Base-by-base conservation (phyloP, 1,140 invertebrate genomes). In the Cotesia glomerata region DNA sequence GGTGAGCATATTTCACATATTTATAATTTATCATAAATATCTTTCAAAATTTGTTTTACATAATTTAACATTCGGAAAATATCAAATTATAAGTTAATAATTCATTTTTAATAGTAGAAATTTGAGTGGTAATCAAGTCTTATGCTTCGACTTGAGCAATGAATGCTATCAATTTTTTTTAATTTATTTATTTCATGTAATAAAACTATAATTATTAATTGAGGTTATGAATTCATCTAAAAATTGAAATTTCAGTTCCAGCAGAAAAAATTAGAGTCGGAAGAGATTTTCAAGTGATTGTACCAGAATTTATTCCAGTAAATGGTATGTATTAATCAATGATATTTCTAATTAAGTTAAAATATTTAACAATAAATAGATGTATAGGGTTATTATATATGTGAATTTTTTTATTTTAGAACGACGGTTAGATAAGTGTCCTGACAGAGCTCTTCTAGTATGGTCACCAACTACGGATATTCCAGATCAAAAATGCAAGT, bases 191-290 rank as follows among this genome's bases (percentile, higher is more conserved):
- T 26, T 26, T 26, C 26, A 26, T 26, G 26, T 26, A 26, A 45
- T 45, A 62, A 16, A 56, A 16, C 34, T 71, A 35, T n/a, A 54
- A 13, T 26, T 0, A 51, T 62, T 61, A 49, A 34, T 32, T 72
- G 70, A 75, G 14, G 8, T n/a, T 13, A 34, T 59, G 8, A 73
- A 16, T 14, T 54, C 52, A 16, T 8, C 39, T 14, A 36, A 62
- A 32, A 16, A 32, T 11, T 35, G n/a, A 51, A 45, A 49, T 80
- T 77, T 7, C 81, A 90, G 92, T 92, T 89, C 89, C 91, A 92
- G 93, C 92, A 76, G 94, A 95, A 88, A 97, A 97, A 87, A 98
- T 98, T 83, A 90, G 97, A 79, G 95, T 98, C 79, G 97, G 97
- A 36, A 89, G 93, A 78, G 96, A 98, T 85, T 98, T 94, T 85